phyloP scores from a whole-genome alignment of 2,797 vertebrate genomes.

The Poeciliopsis paucimaculata region DNA sequence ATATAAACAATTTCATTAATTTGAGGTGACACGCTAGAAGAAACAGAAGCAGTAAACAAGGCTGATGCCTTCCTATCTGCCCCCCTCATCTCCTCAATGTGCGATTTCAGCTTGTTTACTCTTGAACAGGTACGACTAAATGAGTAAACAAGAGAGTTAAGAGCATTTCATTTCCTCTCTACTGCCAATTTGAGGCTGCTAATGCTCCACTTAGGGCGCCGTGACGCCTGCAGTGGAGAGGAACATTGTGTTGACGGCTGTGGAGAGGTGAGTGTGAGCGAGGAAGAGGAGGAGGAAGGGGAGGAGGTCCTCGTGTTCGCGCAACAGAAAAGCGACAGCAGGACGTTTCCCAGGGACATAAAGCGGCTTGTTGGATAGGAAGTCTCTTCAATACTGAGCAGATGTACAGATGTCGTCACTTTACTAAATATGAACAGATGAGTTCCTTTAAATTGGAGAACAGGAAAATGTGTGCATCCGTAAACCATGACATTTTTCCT shows the following conservation, averaged over 20 bases:
- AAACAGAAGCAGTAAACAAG: slow-evolving; percentile 15
- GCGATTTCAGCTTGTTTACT: slow-evolving; percentile 54
- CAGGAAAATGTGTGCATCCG: not conserved
- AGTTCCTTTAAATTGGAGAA: not conserved
- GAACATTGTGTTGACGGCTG: slow-evolving; percentile 64
- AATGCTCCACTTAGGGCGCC: slow-evolving; percentile 37
- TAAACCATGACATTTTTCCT: not conserved
- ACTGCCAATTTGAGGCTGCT: slow-evolving; percentile 32
- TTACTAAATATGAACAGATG: not conserved
- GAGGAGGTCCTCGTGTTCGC: not conserved
- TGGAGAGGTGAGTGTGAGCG: slow-evolving; percentile 3
- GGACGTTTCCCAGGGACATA: not conserved
- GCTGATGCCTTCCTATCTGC: not conserved
- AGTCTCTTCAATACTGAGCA: not conserved
- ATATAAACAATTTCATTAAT: slow-evolving; percentile 64
- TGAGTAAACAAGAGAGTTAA: slow-evolving; percentile 41
- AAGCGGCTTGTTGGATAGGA: slow-evolving; percentile 3
- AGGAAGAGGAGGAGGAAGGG: not conserved
- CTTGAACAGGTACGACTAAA: slow-evolving; percentile 44
- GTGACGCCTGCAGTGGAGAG: slow-evolving; percentile 28
- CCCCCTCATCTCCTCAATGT: slow-evolving; percentile 15
- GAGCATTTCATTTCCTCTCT: slow-evolving; percentile 59
- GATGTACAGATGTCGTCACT: not conserved
- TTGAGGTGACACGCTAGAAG: slow-evolving; percentile 32
- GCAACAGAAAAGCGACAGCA: slow-evolving; percentile 14